Evolutionary conservation across 2,113 vertebrate species (phyloP), one percentile per base, ranked within the genome.

Genomic region (Piprites chloris): DNA sequence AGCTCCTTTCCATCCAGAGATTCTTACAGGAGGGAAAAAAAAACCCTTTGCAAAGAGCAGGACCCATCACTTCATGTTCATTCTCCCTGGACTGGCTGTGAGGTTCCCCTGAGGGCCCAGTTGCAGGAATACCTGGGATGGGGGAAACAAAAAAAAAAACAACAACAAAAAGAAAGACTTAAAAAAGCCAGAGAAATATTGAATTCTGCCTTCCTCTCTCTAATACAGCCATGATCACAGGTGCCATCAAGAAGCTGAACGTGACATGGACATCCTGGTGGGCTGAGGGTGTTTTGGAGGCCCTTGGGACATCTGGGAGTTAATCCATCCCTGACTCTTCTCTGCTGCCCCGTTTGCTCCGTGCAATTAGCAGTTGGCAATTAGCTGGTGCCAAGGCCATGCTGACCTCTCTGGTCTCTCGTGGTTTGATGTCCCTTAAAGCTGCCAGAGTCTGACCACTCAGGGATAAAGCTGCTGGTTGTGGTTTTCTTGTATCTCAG

Each of bases 41-140:
- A 56, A 47, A 19, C 24, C 41, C 46, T 46, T 42, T 61, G 19
- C 26, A 13, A 27, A 12, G 6, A 13, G 44, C 44, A 32, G 39
- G 6, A 15, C 6, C 35, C 12, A 14, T 9, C 3, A 1, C 3
- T 16, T 14, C 9, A 18, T 5, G 8, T 50, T 33, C 10, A 14
- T 44, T 49, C 33, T 9, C 18, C 32, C 24, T 5, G 26, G 37
- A n/a, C 67, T 9, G 24, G 24, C 61, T 3, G 0, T 2, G n/a
- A 42, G n/a, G 5, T 11, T 53, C 33, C n/a, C 8, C 30, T 24
- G 23, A 5, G 30, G 24, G 24, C 44, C 17, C 19, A 4, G 16
- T 12, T 15, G 21, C 13, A 32, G 27, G n/a, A 37, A 41, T 16
- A 47, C 8, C 16, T 7, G 22, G 18, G 6, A 17, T 3, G 26